Evolutionary conservation across 2,113 vertebrate species (phyloP).

Genomic region (Nothoprocta perdicaria): DNA sequence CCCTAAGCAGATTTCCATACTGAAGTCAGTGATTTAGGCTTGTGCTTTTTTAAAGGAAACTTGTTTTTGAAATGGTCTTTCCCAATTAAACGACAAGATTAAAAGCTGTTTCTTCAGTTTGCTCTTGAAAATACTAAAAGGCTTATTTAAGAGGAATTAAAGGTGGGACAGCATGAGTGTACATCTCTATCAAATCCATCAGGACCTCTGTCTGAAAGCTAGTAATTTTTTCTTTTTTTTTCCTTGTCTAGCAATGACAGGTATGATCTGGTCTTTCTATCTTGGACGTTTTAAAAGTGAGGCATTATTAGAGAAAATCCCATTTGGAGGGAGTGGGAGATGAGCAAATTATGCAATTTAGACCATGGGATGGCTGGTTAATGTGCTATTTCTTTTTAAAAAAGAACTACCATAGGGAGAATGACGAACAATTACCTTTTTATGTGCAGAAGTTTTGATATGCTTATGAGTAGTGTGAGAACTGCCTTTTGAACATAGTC

Average conservation of each 20-base stretch:
- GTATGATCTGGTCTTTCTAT: background rate
- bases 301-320: constrained; percentile 18
- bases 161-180: background rate
- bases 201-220: background rate
- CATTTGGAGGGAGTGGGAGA: background rate
- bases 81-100: background rate
- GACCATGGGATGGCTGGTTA: background rate
- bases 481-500: background rate
- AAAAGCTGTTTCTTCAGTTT: background rate
- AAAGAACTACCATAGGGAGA: background rate
- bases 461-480: background rate
- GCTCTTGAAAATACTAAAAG: background rate
- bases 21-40: accelerated
- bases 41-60: background rate
- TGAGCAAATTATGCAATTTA: background rate
- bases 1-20: background rate
- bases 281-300: background rate
- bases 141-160: background rate
- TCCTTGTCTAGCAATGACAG: background rate
- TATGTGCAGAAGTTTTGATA: background rate
- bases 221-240: background rate
- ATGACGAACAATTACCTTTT: background rate
- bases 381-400: background rate
- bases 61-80: background rate
- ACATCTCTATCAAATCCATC: background rate